Evolutionary conservation across 2,113 vertebrate genomes (phyloP), one percentile per base, ranked within the genome.

Genomic region (Mohoua ochrocephala): DNA sequence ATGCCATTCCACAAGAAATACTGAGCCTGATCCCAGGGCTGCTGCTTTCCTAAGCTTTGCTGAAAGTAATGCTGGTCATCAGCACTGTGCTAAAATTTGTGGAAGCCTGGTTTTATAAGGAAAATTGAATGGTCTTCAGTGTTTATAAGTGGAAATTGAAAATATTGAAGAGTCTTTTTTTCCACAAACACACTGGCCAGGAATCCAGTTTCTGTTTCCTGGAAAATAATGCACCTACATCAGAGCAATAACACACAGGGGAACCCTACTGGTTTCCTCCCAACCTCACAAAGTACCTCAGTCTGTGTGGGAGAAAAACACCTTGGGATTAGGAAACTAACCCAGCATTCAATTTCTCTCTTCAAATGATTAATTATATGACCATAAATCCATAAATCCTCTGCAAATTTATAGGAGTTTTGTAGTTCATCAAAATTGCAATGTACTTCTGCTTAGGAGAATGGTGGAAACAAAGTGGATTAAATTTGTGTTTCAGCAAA

Each of bases 231-330:
- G 6, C 5, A 42, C 26, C 61, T 27, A 26, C 5, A 27, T n/a
- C 31, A 74, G 30, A 49, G 30, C 41, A 71, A 20, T 0, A 0
- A 41, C 41, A 37, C 3, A 0, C 13, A 15, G 12, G 11, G 5
- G 6, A 15, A 11, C 4, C 15, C 23, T 27, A 22, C 5, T 0
- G 2, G 3, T 50, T 91, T 63, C 21, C 21, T 53, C 23, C 67
- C 61, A 68, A 21, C 15, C 17, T 87, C 53, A 52, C 11, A 24
- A 44, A 39, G 7, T 30, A 11, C 17, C 1, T 42, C 39, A 18
- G 26, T 37, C 17, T 37, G 16, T 50, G 33, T 56, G 73, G 64
- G 27, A 86, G 45, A 56, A 60, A n/a, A 79, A 19, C 8, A 20
- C 15, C 13, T 53, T 37, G 19, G 17, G 10, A 14, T 88, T 56